These are phyloP conservation scores for Malaclemys terrapin DNA, from an alignment of 2,113 vertebrate genomes.

Conservation along the genomic window DNA sequence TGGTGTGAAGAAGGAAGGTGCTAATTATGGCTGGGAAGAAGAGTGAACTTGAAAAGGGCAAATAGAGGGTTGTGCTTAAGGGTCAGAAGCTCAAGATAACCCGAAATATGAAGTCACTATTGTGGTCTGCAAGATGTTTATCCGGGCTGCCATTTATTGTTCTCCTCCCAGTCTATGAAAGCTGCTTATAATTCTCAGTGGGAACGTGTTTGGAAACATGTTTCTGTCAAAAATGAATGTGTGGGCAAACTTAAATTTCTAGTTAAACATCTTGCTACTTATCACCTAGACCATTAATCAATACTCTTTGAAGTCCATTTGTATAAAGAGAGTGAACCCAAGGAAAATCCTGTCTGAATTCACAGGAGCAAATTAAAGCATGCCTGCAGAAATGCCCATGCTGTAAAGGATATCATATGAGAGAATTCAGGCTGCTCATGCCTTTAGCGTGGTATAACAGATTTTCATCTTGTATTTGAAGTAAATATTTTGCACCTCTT, in stretches of 20 bases:
- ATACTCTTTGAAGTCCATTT: background rate
- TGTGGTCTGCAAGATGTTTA: background rate
- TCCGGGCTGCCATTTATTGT: background rate
- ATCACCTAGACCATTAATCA: background rate
- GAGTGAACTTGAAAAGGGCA: background rate
- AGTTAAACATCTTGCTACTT: background rate
- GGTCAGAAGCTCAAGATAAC: background rate
- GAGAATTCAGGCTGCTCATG: background rate
- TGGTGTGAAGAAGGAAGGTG: background rate
- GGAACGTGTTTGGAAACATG: background rate
- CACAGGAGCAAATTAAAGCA: background rate
- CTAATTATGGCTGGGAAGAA: background rate
- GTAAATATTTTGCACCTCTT: background rate
- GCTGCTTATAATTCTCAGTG: background rate
- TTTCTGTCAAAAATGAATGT: background rate
- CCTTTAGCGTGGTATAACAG: background rate
- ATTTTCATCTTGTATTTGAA: background rate
- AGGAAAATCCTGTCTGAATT: background rate
- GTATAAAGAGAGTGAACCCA: background rate
- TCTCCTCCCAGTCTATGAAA: background rate
- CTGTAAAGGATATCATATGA: background rate
- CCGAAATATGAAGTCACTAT: accelerated
- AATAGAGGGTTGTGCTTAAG: accelerated
- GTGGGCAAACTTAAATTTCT: background rate
- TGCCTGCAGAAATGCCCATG: background rate